Conservation (phyloP, 2,113 vertebrate species). For the Triplophysa dalaica region DNA sequence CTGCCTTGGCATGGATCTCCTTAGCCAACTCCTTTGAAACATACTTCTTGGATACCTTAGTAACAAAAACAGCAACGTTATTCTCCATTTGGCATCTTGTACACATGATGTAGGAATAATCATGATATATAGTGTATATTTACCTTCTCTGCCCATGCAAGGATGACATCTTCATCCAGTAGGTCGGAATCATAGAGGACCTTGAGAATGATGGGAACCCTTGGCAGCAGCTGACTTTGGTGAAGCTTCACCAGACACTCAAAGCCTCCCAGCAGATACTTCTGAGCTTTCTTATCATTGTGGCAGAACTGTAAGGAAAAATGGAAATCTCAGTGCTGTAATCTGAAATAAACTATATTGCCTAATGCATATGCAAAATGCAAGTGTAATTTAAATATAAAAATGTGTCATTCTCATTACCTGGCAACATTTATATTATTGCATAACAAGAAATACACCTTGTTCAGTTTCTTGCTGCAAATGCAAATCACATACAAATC, state of each 20-base stretch:
- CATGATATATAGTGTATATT: neutral
- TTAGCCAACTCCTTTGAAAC: slow-evolving; percentile 98
- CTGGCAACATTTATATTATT: too few species aligned
- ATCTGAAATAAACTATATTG: too few species aligned
- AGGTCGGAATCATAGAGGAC: slow-evolving; percentile 95
- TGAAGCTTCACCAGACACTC: slow-evolving; percentile 96
- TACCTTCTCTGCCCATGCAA: slow-evolving; percentile 97
- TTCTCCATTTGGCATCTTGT: too few species aligned
- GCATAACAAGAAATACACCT: too few species aligned
- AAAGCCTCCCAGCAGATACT: slow-evolving; percentile 92
- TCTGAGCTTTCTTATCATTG: slow-evolving; percentile 97
- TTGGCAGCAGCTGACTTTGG: slow-evolving; percentile 87
- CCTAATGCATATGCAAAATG: too few species aligned
- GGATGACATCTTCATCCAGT: slow-evolving; percentile 93
- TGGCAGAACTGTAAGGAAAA: slow-evolving; percentile 86
- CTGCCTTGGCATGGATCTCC: slow-evolving; percentile 96
- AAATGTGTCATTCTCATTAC: too few species aligned
- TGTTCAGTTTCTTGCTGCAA: too few species aligned
- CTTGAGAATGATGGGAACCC: slow-evolving; percentile 92
- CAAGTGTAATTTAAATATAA: too few species aligned
- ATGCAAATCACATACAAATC: too few species aligned
- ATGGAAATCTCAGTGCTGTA: neutral
- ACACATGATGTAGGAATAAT: too few species aligned
- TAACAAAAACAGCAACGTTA: neutral
- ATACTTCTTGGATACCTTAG: slow-evolving; percentile 94